Evolutionary conservation across 2,888 invertebrate species (phyloP), one percentile per base, ranked within the genome.

Genomic region (Campopleginae sp.): DNA sequence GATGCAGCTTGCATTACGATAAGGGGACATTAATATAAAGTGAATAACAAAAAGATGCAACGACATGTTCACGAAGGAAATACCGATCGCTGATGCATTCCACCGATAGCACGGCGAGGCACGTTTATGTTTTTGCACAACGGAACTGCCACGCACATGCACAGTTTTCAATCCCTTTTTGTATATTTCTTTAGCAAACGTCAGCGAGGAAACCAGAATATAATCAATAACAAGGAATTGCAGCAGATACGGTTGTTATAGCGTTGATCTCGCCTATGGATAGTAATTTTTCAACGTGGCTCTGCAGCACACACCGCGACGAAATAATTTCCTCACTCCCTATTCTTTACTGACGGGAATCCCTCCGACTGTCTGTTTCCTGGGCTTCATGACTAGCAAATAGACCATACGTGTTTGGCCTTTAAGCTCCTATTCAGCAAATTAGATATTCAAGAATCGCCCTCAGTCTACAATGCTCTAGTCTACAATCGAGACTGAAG

Each of bases 261-360:
- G 31, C 51, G 70, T 65, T 66, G 75, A 75, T 79, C 79, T 81
- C 81, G 61, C 51, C 72, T 81, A 75, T 44, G 27, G 38, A 58
- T 65, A 85, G 81, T 79, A 70, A 85, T 79, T 82, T 80, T 82
- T 85, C 38, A 81, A 79, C 78, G 14, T 63, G 54, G 63, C 48
- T 76, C 33, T 63, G 38, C 48, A 38, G 23, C 71, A 54, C 68
- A 19, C 81, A 70, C 72, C 71, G 76, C 71, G 76, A 76, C 65
- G 54, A 72, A 58, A 71, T n/a, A 14, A 14, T 31, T 46, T 17
- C 46, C 33, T 46, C 8, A 51, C 42, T 65, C 58, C 17, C 17
- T 63, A 46, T 61, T 46, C 19, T 79, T 48, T 68, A 66, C n/a
- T 14, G 12, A 51, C 48, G 33, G 7, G 44, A 70, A 74, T 61